These are phyloP conservation scores for Drosophila parabipectinata DNA, from an alignment of 1,140 invertebrate genomes.

Conservation along the genomic window DNA sequence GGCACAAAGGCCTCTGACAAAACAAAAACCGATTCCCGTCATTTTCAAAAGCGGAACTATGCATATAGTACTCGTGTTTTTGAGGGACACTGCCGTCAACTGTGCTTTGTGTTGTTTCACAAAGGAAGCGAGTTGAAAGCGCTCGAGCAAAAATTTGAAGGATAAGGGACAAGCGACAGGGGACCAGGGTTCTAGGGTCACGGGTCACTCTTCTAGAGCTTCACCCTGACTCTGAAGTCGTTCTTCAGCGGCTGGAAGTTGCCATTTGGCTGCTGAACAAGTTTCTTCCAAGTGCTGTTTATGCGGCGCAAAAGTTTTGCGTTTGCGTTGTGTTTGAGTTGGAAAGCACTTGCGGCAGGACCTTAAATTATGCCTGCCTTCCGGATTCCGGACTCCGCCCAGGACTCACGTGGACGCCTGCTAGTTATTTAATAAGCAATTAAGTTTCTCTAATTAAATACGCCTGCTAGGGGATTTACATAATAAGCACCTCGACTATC, in stretches of 20 bases:
- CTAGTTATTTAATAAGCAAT: constrained; percentile 76
- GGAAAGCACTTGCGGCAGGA: constrained; percentile 35
- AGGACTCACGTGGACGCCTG: constrained; percentile 35
- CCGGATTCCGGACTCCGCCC: not conserved
- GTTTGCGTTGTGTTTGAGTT: constrained; percentile 50
- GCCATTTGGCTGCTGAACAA: constrained; percentile 15
- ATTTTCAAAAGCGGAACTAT: constrained; percentile 34
- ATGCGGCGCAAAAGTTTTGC: constrained; percentile 29
- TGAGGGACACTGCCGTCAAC: constrained; percentile 7
- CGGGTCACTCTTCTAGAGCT: constrained; percentile 9
- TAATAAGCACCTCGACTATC: constrained; percentile 39
- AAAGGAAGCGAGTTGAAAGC: not conserved
- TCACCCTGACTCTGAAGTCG: constrained; percentile 10
- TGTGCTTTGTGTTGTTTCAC: constrained; percentile 16
- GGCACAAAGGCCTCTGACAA: constrained; percentile 30
- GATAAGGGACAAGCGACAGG: not conserved
- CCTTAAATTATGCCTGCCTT: constrained; percentile 1
- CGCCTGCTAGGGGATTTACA: constrained; percentile 45
- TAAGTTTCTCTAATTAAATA: constrained; percentile 60
- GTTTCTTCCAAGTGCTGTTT: constrained; percentile 40
- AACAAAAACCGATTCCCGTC: constrained; percentile 5
- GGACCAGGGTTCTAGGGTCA: not conserved
- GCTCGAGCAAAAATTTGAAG: not conserved
- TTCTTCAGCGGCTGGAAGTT: constrained; percentile 17
- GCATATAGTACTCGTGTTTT: constrained; percentile 14